phyloP scores from a whole-genome alignment of 1,140 invertebrate species.

The Maniola jurtina region DNA sequence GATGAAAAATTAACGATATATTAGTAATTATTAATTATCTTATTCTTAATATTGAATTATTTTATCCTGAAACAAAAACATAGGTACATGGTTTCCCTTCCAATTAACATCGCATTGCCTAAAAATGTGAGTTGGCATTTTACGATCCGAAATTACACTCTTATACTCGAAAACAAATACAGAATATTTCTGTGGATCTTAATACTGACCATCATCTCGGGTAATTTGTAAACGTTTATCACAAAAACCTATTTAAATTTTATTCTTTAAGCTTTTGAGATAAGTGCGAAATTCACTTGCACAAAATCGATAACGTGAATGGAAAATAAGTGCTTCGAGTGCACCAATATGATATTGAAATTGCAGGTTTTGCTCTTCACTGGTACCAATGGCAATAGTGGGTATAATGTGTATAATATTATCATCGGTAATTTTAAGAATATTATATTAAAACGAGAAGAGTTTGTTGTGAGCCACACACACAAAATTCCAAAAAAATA shows the following conservation, averaged over 20 bases:
- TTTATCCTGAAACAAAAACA: not conserved
- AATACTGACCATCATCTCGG: not conserved
- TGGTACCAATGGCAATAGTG: no score
- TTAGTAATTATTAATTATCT: no score
- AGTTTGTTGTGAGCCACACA: no score
- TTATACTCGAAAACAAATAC: slow-evolving; percentile 11
- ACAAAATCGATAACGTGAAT: not conserved
- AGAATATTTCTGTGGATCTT: slow-evolving; percentile 5
- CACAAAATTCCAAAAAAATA: no score
- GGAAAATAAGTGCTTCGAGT: no score
- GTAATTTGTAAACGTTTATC: not conserved
- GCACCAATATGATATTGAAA: no score
- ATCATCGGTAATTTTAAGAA: no score
- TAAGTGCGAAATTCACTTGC: not conserved
- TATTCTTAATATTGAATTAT: not conserved
- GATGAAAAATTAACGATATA: no score
- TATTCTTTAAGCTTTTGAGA: not conserved
- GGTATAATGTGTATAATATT: no score
- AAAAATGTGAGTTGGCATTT: slow-evolving; percentile 18
- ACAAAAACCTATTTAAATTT: not conserved
- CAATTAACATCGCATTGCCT: slow-evolving; percentile 4
- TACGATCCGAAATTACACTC: slow-evolving; percentile 22
- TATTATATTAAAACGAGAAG: no score
- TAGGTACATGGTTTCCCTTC: not conserved
- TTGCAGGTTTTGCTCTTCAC: no score